Evolutionary conservation across 2,888 invertebrate species (phyloP), one percentile per base, ranked within the genome.

Genomic region (Cantharis rustica): DNA sequence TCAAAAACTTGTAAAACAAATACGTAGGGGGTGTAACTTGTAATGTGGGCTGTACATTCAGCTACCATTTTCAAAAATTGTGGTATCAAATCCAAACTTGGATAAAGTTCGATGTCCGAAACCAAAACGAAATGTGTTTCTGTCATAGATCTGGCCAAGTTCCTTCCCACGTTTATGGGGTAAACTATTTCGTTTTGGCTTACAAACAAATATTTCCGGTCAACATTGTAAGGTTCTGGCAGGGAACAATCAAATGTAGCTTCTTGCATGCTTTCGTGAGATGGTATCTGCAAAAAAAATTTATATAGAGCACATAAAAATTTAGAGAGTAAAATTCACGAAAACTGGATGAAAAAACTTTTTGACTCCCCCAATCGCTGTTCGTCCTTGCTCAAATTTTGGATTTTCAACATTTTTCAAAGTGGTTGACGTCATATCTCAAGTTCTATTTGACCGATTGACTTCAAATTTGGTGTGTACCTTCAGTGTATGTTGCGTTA

Each of bases 71-170:
- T 31, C 9, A 80, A 27, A 69, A 80, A 80, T 27, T 71, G 17
- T 15, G 72, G 70, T n/a, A 77, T 73, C 20, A 78, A 3, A 16
- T 80, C 75, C 15, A 17, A 10, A 11, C 75, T 76, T 3, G 80
- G 80, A 72, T 81, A 81, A 9, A 81, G 72, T 66, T 81, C 80
- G 10, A 81, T 76, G 31, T 80, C 80, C 3, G 77, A 69, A 26
- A 75, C 63, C 7, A 80, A 69, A 13, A 80, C 71, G 63, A 77
- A 80, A 71, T 80, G 75, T 1, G 80, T 80, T 72, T 77, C 71
- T 5, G 80, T 68, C 16, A 71, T 71, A n/a, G 72, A 66, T 62
- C 80, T 27, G 9, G 80, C 80, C 4, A 80, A 69, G 61, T 80
- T 80, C 66, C 80, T 10, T n/a, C 31, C 79, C 10, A 81, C 76